A percentile compares a stretch with the other conserved stretches of the same genome.
phyloP scores from a whole-genome alignment of 2,888 invertebrate species.

The Leucoma salicis region DNA sequence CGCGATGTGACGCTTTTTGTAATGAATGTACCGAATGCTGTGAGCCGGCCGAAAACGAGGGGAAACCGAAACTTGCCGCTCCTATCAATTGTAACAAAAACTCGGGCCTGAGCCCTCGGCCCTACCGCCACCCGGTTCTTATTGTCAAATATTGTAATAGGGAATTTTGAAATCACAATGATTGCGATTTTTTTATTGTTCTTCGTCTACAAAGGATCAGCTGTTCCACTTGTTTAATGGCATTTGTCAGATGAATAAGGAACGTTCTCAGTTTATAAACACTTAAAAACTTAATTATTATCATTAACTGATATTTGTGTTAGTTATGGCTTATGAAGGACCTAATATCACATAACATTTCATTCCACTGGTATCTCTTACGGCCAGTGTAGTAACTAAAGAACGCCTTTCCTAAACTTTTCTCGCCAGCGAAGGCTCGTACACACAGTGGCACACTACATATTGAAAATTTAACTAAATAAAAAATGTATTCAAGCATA shows the following conservation, averaged over 20 bases:
- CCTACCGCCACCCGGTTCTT: conserved; percentile 44
- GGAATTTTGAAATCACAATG: conserved; percentile 41
- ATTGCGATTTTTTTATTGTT: conserved; percentile 35
- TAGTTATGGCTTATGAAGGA: no score
- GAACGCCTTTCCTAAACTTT: no score
- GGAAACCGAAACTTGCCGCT: conserved; percentile 36
- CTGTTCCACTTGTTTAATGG: conserved; percentile 33
- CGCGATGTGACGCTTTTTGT: conserved; percentile 77
- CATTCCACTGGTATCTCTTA: no score
- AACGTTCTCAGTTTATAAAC: neutral
- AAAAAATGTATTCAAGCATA: no score
- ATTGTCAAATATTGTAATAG: conserved; percentile 52
- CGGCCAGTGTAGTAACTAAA: no score
- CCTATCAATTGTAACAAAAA: conserved; percentile 53
- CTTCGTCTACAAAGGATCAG: conserved; percentile 37
- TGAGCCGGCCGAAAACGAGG: conserved; percentile 29
- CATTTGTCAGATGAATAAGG: neutral
- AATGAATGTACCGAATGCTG: conserved; percentile 64
- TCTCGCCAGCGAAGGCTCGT: no score
- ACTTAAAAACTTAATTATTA: neutral
- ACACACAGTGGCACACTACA: no score
- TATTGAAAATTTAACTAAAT: no score
- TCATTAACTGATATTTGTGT: neutral
- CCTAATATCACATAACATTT: no score
- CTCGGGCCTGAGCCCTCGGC: conserved; percentile 35